Conservation (phyloP, 2,888 invertebrate species). For the Drosophila diplacantha region DNA sequence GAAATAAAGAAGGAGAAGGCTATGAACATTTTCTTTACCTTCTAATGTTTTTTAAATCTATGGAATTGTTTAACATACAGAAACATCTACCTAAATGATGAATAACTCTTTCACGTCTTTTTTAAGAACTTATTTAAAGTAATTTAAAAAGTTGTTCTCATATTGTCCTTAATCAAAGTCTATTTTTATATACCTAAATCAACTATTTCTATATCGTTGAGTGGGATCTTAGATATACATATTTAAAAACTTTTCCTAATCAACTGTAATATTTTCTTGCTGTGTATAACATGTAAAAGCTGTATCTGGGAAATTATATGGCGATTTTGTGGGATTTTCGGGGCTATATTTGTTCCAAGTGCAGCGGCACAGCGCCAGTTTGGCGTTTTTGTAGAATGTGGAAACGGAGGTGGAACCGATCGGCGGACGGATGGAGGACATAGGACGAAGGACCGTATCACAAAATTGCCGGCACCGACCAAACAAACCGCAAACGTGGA, state of each 20-base stretch:
- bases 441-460: conserved; percentile 44
- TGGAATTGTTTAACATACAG: neutral
- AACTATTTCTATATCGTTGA: too few species aligned
- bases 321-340: conserved; percentile 3
- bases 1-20: neutral
- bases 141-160: too few species aligned
- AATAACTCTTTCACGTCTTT: neutral
- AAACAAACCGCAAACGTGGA: conserved; percentile 66
- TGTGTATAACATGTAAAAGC: neutral
- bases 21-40: neutral
- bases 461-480: conserved; percentile 53
- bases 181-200: too few species aligned
- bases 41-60: neutral
- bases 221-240: too few species aligned
- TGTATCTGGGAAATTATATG: conserved; percentile 4
- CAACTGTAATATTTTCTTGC: neutral
- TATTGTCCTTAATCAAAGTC: too few species aligned
- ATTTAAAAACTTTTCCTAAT: neutral
- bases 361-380: conserved; percentile 20
- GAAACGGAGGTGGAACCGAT: conserved; percentile 38
- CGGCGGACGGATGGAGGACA: conserved; percentile 13
- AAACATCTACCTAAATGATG: neutral
- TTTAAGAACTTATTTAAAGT: too few species aligned
- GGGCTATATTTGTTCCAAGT: conserved; percentile 3
- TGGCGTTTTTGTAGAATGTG: conserved; percentile 55